Percentiles rank a stretch among this genome's conserved stretches.
Conservation (phyloP, 2,113 vertebrate species). For the Eidolon helvum region DNA sequence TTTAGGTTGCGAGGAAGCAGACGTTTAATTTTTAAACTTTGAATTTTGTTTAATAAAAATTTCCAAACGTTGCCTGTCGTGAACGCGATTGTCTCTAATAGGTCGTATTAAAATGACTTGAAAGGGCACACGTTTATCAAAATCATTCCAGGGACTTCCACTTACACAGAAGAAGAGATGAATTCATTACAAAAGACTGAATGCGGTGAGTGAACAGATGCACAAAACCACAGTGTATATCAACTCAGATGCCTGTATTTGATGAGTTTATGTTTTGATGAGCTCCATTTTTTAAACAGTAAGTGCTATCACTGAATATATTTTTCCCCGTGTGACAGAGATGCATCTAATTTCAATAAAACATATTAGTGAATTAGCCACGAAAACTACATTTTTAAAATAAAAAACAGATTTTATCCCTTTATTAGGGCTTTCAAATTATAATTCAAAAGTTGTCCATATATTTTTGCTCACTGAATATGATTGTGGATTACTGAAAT, state of each 20-base stretch:
- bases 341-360: background rate
- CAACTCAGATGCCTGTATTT: fast-evolving
- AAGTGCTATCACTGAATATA: background rate
- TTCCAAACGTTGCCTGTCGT: background rate
- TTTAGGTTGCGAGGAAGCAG: background rate
- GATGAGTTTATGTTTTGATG: fast-evolving
- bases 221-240: background rate
- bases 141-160: background rate
- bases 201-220: background rate
- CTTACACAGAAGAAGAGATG: slow-evolving; percentile 22
- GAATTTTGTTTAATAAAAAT: background rate
- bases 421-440: background rate
- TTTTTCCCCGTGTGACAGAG: background rate
- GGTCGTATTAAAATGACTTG: background rate
- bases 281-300: background rate
- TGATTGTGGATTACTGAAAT: background rate
- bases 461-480: background rate
- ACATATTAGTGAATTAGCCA: background rate
- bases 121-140: background rate
- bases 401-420: background rate
- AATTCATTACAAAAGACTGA: background rate
- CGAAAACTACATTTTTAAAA: background rate
- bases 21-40: background rate
- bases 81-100: background rate
- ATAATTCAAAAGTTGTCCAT: background rate